phyloP scores from a whole-genome alignment of 1,140 invertebrate species.

The Sitobion miscanthi region DNA sequence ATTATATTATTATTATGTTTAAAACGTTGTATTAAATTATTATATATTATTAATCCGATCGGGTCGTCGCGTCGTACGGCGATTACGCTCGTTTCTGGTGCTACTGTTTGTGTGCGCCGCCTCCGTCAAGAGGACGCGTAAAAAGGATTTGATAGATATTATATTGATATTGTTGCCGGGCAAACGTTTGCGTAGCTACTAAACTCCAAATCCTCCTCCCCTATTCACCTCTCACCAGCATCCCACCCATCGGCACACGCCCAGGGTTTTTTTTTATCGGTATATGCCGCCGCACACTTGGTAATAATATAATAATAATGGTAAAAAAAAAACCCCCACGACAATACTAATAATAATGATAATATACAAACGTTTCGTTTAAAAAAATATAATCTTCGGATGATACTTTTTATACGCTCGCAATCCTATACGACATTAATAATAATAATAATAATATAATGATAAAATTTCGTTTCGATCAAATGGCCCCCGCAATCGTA shows the following conservation, averaged over 20 bases:
- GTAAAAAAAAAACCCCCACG: background rate
- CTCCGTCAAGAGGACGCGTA: background rate
- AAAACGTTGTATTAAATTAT: background rate
- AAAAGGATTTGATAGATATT: conserved; percentile 33
- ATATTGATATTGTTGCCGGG: background rate
- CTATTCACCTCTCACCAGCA: accelerated
- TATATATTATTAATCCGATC: conserved; percentile 32
- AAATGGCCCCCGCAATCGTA: background rate
- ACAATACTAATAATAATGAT: background rate
- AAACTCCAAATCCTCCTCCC: background rate
- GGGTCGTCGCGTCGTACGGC: background rate
- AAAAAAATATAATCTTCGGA: background rate
- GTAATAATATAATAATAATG: background rate
- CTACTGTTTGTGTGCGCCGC: background rate
- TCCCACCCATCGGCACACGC: background rate
- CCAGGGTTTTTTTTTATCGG: background rate
- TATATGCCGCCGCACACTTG: background rate
- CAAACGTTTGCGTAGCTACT: conserved; percentile 1
- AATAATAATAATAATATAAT: too few species aligned
- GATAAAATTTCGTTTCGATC: background rate
- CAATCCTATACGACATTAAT: background rate
- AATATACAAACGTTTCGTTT: background rate
- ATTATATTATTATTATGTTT: background rate
- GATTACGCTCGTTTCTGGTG: background rate
- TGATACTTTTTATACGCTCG: background rate